phyloP scores from a whole-genome alignment of 2,113 vertebrate genomes.

The Australoheros scitulus region DNA sequence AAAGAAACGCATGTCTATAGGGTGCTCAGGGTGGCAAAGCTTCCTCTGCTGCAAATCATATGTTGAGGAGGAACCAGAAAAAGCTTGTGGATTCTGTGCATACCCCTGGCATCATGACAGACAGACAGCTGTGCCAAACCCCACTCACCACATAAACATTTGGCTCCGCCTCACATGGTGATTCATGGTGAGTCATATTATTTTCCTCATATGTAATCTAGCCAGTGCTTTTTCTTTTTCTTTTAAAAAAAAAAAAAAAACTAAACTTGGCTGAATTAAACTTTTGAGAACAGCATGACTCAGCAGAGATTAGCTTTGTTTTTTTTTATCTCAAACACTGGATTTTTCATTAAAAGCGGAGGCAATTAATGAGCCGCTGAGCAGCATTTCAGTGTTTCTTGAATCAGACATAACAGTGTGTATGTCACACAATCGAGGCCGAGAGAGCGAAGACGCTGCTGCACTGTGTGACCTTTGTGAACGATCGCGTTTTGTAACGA shows the following conservation, averaged over 20 bases:
- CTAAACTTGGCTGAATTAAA: not conserved
- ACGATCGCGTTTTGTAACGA: not conserved
- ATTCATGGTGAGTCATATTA: slow-evolving; percentile 53
- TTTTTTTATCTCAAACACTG: not conserved
- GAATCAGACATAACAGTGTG: not conserved
- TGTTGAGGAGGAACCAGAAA: slow-evolving; percentile 22
- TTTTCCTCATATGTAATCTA: slow-evolving; percentile 10
- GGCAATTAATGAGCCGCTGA: slow-evolving; percentile 13
- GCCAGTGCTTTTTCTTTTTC: not conserved
- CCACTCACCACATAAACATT: slow-evolving; percentile 45
- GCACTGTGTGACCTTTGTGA: not conserved
- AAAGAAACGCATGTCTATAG: not conserved
- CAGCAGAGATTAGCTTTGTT: not conserved
- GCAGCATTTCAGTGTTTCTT: not conserved
- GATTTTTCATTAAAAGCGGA: slow-evolving; percentile 32
- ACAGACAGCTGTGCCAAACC: slow-evolving; percentile 13
- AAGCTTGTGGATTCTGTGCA: slow-evolving; percentile 29
- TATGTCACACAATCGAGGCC: not conserved
- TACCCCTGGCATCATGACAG: slow-evolving; percentile 35
- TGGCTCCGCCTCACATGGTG: slow-evolving; percentile 51
- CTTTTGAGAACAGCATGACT: slow-evolving; percentile 29
- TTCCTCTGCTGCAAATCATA: slow-evolving; percentile 5
- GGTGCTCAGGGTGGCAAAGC: not conserved
- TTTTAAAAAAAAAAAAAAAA: slow-evolving; percentile 7
- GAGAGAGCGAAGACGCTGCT: not conserved